phyloP scores from a whole-genome alignment of 2,888 invertebrate species.

The Drosophila phalerata region DNA sequence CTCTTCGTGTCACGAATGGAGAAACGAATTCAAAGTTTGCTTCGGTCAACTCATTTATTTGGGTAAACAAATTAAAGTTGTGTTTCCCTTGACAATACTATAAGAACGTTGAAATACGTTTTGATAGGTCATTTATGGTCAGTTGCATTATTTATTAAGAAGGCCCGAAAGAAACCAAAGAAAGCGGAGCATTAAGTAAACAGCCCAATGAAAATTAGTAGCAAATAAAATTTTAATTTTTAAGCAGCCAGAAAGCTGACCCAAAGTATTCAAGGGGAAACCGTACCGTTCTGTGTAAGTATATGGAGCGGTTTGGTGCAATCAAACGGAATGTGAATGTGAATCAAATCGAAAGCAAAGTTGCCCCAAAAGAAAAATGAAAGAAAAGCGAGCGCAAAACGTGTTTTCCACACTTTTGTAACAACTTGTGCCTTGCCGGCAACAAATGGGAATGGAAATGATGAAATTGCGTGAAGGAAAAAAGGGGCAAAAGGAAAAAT shows the following conservation, averaged over 20 bases:
- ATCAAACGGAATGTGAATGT: conserved; percentile 54
- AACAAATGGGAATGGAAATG: conserved; percentile 8
- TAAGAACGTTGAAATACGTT: conserved; percentile 15
- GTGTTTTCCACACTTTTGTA: conserved; percentile 46
- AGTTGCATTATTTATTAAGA: conserved; percentile 48
- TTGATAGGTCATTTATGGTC: conserved; percentile 29
- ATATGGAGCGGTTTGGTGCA: conserved; percentile 17
- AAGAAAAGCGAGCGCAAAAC: conserved; percentile 38
- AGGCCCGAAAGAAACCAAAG: too few species aligned
- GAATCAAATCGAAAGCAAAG: conserved; percentile 32
- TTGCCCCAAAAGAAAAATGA: conserved; percentile 18
- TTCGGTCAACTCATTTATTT: conserved; percentile 16
- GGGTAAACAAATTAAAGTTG: conserved; percentile 2
- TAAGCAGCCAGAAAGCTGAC: conserved; percentile 38
- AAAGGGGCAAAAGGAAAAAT: conserved; percentile 24
- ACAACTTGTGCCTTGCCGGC: conserved; percentile 8
- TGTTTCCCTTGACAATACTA: conserved; percentile 14
- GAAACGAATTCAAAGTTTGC: not conserved
- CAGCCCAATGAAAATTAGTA: conserved; percentile 56
- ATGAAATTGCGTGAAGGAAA: not conserved
- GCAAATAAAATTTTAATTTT: conserved; percentile 59
- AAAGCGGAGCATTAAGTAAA: conserved; percentile 23
- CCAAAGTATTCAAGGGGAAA: conserved; percentile 15
- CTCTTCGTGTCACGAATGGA: too few species aligned
- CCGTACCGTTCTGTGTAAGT: not conserved